phyloP scores from a whole-genome alignment of 2,888 invertebrate species.

The Hydroisotoma schaefferi region DNA sequence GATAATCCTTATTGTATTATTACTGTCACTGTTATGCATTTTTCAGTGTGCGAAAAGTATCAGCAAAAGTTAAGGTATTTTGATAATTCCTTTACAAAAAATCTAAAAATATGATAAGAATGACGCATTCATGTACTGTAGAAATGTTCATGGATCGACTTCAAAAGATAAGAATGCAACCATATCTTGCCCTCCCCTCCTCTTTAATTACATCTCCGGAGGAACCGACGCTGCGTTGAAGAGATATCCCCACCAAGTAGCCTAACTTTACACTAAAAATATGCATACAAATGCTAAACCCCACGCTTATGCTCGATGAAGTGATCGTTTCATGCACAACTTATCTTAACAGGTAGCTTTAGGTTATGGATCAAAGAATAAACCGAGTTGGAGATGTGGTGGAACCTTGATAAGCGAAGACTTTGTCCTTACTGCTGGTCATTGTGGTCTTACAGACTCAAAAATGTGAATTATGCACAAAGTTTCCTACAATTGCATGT shows the following conservation, averaged over 20 bases:
- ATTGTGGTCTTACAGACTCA: slow-evolving; percentile 16
- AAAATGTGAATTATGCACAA: background rate
- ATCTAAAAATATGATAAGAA: too few species aligned
- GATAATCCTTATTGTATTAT: too few species aligned
- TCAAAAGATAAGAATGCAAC: background rate
- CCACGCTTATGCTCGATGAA: background rate
- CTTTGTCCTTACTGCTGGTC: slow-evolving; percentile 32
- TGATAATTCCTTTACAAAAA: too few species aligned
- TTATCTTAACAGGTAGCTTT: slow-evolving; percentile 25
- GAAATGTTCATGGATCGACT: too few species aligned
- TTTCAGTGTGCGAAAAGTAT: too few species aligned
- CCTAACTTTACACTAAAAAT: slow-evolving; percentile 2
- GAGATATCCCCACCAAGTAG: slow-evolving; percentile 37
- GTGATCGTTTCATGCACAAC: background rate
- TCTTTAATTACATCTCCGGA: slow-evolving; percentile 25
- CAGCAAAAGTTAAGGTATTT: too few species aligned
- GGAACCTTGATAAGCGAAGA: slow-evolving; percentile 33
- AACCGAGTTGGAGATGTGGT: slow-evolving; percentile 34
- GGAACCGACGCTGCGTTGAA: slow-evolving; percentile 28
- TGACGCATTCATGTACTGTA: too few species aligned
- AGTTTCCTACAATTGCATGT: background rate
- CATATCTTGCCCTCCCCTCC: slow-evolving; percentile 11
- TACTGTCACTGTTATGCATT: too few species aligned
- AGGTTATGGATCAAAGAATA: slow-evolving; percentile 21
- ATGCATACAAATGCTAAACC: background rate